Conservation (phyloP, 2,113 vertebrate species). For the Tautogolabrus adspersus region DNA sequence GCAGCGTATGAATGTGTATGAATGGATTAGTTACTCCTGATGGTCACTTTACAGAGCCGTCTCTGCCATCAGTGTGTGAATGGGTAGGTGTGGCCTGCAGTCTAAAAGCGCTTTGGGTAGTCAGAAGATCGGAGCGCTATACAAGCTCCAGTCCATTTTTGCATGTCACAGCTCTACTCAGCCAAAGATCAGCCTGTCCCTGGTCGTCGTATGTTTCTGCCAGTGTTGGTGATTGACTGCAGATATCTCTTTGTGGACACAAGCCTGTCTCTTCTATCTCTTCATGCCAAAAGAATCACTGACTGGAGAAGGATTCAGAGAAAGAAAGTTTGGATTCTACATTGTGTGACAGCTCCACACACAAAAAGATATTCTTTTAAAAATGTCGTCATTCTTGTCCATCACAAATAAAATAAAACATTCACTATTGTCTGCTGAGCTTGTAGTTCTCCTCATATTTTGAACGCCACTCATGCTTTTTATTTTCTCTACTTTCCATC, state of each 20-base stretch:
- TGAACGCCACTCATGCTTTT: slow-evolving; percentile 41
- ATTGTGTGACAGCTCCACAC: slow-evolving; percentile 7
- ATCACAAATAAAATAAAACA: slow-evolving; percentile 46
- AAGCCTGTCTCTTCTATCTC: background rate
- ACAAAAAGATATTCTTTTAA: slow-evolving; percentile 29
- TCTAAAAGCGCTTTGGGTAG: too few species aligned
- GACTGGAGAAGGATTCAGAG: background rate
- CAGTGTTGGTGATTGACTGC: background rate
- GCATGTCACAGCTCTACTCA: too few species aligned
- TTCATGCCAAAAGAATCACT: background rate
- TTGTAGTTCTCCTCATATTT: slow-evolving; percentile 55
- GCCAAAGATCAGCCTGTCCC: background rate
- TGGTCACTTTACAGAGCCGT: too few species aligned
- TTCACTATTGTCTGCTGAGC: slow-evolving; percentile 46
- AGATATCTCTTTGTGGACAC: background rate
- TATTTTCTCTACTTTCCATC: slow-evolving; percentile 52
- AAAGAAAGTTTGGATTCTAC: slow-evolving; percentile 9
- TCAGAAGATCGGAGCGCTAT: too few species aligned
- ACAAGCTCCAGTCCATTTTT: too few species aligned
- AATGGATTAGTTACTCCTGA: too few species aligned
- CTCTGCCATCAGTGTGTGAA: too few species aligned
- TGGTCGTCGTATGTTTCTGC: background rate
- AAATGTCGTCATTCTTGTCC: slow-evolving; percentile 29
- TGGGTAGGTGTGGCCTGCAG: too few species aligned
- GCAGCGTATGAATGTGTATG: too few species aligned